These are phyloP conservation scores for Myotis brandtii DNA, from an alignment of 2,113 vertebrate species.

Conservation along the genomic window DNA sequence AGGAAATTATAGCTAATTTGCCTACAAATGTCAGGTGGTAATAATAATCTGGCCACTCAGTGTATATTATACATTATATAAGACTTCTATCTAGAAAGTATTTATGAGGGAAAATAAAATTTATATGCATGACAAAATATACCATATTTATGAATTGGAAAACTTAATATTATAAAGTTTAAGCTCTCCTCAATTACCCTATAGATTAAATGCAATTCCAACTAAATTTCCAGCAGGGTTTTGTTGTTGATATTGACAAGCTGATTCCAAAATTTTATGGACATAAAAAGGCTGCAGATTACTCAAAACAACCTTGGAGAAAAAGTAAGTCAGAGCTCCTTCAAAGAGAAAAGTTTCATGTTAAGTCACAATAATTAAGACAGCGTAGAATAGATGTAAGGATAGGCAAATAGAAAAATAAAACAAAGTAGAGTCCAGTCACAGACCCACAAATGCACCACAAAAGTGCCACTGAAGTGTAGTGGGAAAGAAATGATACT, in stretches of 20 bases:
- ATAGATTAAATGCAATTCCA: not conserved
- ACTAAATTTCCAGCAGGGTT: not conserved
- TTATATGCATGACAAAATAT: not conserved
- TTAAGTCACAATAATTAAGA: not conserved
- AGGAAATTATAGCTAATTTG: too few species aligned
- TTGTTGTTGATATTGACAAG: not conserved
- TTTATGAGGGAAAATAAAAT: constrained; percentile 5
- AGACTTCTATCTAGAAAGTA: not conserved
- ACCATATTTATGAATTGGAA: not conserved
- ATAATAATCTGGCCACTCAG: too few species aligned
- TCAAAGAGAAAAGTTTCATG: not conserved
- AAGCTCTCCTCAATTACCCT: not conserved
- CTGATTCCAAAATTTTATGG: not conserved
- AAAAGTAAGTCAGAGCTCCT: not conserved
- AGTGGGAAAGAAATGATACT: not conserved
- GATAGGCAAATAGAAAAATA: not conserved
- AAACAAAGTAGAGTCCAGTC: not conserved
- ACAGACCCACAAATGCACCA: not conserved
- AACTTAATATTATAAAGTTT: not conserved
- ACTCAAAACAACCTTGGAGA: not conserved
- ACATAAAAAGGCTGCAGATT: not conserved
- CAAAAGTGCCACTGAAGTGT: too few species aligned
- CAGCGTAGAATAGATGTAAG: not conserved
- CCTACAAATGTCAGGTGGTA: too few species aligned
- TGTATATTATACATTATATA: not conserved